Evolutionary conservation across 2,113 vertebrate genomes (phyloP).

Genomic region (Thinocorus orbignyianus): DNA sequence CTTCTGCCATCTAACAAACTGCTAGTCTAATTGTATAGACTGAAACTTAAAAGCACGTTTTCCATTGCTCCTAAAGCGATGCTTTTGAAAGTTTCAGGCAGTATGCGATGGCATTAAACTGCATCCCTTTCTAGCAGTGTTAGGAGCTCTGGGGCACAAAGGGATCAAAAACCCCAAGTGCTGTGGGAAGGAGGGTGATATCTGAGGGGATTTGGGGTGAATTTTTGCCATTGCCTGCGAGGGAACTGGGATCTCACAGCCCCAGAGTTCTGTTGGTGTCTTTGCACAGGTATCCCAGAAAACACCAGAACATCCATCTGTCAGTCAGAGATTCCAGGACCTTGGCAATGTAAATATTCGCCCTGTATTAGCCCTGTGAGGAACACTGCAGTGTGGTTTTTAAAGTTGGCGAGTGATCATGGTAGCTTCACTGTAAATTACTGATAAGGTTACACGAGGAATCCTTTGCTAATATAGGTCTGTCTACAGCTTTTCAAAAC

Average conservation of each 20-base stretch:
- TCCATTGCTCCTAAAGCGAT: not conserved
- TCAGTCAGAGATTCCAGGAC: not conserved
- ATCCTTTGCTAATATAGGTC: not conserved
- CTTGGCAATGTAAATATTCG: fast-evolving
- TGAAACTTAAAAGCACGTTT: not conserved
- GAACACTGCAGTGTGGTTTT: not conserved
- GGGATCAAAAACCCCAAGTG: not conserved
- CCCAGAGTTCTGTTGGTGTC: not conserved
- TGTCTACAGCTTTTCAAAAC: not conserved
- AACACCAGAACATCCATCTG: not conserved
- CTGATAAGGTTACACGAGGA: not conserved
- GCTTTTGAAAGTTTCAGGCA: not conserved
- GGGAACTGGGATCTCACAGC: not conserved
- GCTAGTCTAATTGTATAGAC: too few species aligned
- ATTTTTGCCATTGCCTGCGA: not conserved
- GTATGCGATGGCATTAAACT: not conserved
- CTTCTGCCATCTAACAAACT: not conserved
- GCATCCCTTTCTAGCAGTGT: not conserved
- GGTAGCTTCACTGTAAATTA: not conserved
- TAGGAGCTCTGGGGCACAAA: not conserved
- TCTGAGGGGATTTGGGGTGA: not conserved
- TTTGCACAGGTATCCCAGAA: not conserved
- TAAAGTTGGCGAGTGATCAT: not conserved
- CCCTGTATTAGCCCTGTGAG: not conserved
- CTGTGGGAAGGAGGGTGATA: not conserved